A percentile compares a stretch with the other conserved stretches of the same genome.
phyloP scores from a whole-genome alignment of 2,888 invertebrate genomes.

The Aspidiotus destructor region DNA sequence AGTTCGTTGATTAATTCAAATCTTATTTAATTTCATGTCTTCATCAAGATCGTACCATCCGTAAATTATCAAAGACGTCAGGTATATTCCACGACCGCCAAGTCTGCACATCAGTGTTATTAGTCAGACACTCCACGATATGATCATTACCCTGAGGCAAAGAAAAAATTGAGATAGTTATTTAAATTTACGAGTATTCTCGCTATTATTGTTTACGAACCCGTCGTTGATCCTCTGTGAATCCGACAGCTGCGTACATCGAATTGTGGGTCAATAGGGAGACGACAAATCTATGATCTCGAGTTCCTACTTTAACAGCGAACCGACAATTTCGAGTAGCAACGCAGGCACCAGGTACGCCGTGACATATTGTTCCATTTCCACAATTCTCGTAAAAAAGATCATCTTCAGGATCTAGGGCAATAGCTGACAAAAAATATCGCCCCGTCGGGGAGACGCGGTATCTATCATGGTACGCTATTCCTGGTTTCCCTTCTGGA shows the following conservation, averaged over 20 bases:
- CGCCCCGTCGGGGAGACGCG: not conserved
- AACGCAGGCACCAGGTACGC: not conserved
- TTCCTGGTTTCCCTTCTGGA: slow-evolving; percentile 4
- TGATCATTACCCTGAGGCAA: not conserved
- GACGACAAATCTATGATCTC: not conserved
- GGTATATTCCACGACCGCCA: not conserved
- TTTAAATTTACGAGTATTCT: not conserved
- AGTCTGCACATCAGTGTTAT: not conserved
- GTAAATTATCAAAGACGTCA: not conserved
- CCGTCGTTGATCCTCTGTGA: not conserved
- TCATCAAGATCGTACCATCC: not conserved
- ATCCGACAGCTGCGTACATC: not conserved
- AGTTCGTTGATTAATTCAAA: too few relatives aligned
- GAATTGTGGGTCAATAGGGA: not conserved
- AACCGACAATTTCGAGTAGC: not conserved
- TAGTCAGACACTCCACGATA: not conserved
- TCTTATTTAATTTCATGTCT: too few relatives aligned
- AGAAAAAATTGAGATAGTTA: not conserved
- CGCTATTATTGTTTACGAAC: not conserved
- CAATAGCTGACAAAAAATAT: not conserved
- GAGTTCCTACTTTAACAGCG: not conserved
- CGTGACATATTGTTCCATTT: not conserved
- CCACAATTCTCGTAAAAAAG: not conserved
- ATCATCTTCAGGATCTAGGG: not conserved
- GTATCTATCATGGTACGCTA: not conserved